Conservation (phyloP, 1,140 invertebrate genomes). For the Macrotrachela quadricornifera region DNA sequence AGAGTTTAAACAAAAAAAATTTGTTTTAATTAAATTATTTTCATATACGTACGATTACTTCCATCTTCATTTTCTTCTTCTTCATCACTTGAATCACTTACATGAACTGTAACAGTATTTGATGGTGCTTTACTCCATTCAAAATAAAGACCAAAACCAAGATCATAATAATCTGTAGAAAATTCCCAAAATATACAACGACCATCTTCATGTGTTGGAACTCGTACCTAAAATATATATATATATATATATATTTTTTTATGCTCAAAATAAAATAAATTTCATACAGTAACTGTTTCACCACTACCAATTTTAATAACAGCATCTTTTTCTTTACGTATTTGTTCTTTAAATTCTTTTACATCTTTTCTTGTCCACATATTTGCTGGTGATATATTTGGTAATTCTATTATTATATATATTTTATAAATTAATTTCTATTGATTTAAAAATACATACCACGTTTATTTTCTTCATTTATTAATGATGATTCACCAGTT, state of each 20-base stretch:
- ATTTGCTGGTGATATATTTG: slow-evolving; percentile 48
- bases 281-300: slow-evolving; percentile 78
- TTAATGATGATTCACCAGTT: too few relatives aligned
- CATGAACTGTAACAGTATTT: slow-evolving; percentile 47
- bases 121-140: slow-evolving; percentile 71
- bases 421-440: too few relatives aligned
- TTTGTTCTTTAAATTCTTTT: slow-evolving; percentile 52
- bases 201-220: slow-evolving; percentile 84
- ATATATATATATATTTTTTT: too few relatives aligned
- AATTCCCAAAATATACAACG: slow-evolving; percentile 97
- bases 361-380: slow-evolving; percentile 86
- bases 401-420: slow-evolving; percentile 5
- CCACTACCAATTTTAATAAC: slow-evolving; percentile 83
- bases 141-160: slow-evolving; percentile 94
- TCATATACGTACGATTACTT: not conserved
- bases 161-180: slow-evolving; percentile 87
- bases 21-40: too few relatives aligned
- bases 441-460: too few relatives aligned
- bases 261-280: not conserved
- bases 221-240: slow-evolving; percentile 32
- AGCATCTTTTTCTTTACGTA: slow-evolving; percentile 57
- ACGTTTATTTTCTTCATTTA: too few relatives aligned
- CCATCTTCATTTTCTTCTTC: slow-evolving; percentile 40
- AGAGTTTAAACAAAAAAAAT: too few relatives aligned
- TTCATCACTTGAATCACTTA: slow-evolving; percentile 74